Evolutionary conservation across 2,888 invertebrate genomes (phyloP), one percentile per base, ranked within the genome.

Genomic region (Leptopilina drosophilae): DNA sequence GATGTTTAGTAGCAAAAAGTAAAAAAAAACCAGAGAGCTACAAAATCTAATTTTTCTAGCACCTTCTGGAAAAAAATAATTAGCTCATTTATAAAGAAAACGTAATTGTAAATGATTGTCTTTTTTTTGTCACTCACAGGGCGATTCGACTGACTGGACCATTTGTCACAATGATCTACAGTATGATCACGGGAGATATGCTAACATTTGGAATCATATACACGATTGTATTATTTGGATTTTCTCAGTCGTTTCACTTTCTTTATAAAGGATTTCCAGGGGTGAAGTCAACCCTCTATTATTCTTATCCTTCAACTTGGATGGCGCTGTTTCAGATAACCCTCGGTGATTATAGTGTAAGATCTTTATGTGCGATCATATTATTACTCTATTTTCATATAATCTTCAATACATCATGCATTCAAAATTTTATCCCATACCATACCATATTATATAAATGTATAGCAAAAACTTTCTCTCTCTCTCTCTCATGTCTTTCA

Each of bases 161-260:
- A 0, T 99, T 99, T 92, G 99, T 99, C 80, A 99, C 99, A 12
- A 99, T 99, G 98, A 98, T 99, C 86, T 99, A 98, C 94, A 98
- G 98, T 88, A 99, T 99, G 99, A 97, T 99, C 90, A 97, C 97
- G 0, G 99, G 99, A 67, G 99, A 99, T 93, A 98, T 99, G 97
- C 95, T 99, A 90, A 98, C 99, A 42, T 99, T 99, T 91, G 98
- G 97, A 83, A 98, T 99, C 86, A 99, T 99, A 91, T 99, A 99
- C 92, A 95, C 95, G 85, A 97, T 99, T 87, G 96, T 99, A 56
- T 93, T 99, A 6, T 96, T 98, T 87, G 98, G 98, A 26, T 99
- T 99, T 92, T 98, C 98, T 0, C 98, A 99, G 93, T 97, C 99
- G 62, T 97, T 97, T 93, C 97, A 95, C 92, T 99, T 99, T 91